These are phyloP conservation scores for Stenurella melanura DNA, from an alignment of 2,888 invertebrate species.

Conservation along the genomic window DNA sequence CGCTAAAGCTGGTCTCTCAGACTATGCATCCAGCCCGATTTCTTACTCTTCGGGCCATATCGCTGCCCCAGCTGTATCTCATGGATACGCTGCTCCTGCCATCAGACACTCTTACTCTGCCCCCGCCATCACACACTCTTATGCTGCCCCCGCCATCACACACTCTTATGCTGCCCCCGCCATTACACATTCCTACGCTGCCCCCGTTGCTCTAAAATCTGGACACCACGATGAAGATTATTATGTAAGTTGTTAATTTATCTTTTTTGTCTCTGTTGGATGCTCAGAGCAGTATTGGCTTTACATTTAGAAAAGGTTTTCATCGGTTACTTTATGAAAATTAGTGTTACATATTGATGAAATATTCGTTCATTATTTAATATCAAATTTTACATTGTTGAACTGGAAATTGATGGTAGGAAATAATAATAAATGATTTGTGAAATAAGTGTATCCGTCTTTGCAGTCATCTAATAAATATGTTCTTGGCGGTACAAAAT, in stretches of 20 bases:
- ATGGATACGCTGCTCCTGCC: constrained; percentile 45
- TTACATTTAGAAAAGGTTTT: too few relatives aligned
- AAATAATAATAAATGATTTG: too few relatives aligned
- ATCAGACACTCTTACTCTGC: constrained; percentile 49
- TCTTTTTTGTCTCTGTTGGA: neutral
- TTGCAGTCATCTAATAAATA: too few relatives aligned
- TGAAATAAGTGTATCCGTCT: too few relatives aligned
- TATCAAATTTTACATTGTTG: too few relatives aligned
- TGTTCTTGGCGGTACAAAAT: too few relatives aligned
- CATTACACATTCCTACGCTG: constrained; percentile 49
- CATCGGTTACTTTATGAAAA: too few relatives aligned
- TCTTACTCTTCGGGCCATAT: constrained; percentile 43
- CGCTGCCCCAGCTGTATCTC: constrained; percentile 46
- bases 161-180: constrained; percentile 54
- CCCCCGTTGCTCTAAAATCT: constrained; percentile 42
- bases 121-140: constrained; percentile 50
- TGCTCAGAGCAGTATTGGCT: too few relatives aligned
- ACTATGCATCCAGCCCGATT: constrained; percentile 48
- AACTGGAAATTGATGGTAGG: too few relatives aligned
- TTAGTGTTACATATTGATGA: too few relatives aligned
- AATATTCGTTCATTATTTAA: too few relatives aligned
- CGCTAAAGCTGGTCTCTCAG: constrained; percentile 57
- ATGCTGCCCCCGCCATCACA: constrained; percentile 48
- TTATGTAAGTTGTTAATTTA: constrained; percentile 52
- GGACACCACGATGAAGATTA: constrained; percentile 55